Evolutionary conservation across 2,113 vertebrate species (phyloP), one percentile per base, ranked within the genome.

Genomic region (Aegotheles bennettii): DNA sequence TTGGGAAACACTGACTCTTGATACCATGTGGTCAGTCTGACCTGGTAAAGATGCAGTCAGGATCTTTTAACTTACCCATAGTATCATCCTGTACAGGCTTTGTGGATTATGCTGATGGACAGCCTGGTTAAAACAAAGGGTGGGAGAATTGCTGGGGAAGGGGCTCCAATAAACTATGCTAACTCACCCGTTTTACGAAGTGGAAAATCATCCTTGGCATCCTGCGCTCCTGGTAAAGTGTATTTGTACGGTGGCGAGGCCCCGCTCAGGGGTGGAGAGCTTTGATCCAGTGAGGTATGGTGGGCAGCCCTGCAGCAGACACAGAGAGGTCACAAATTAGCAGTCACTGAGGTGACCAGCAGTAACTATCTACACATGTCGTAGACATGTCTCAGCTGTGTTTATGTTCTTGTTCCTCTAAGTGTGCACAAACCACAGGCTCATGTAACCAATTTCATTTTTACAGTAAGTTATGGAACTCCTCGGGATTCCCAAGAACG

Each of bases 231-330:
- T 56, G 98, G 98, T 94, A 99, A 98, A 76, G 98, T 98, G 60
- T 99, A 99, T 90, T 99, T 99, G 98, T 98, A 99, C 2, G 98
- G 98, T 88, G 99, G 99, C 47, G 99, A 99, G 35, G 98, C 98
- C 87, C 98, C 99, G 33, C 99, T 99, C 95, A 99, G 98, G 90
- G 99, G 99, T 92, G 99, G 98, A 96, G 99, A 99, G 98, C 98
- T 99, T 98, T 99, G 99, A 99, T 99, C 99, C 98, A 99, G 89
- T 93, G 99, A 99, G 38, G 98, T 98, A 97, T 99, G 99, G 96
- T 99, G 99, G 96, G 99, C 99, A 92, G 99, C 98, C 98, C 99
- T 99, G 97, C 61, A 92, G 93, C 94, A 96, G 86, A 94, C 75
- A 97, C 88, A 94, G 89, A 90, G 43, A 83, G 90, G 89, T 96